These are phyloP conservation scores for Notiomystis cincta DNA, from an alignment of 2,113 vertebrate species.

Conservation along the genomic window DNA sequence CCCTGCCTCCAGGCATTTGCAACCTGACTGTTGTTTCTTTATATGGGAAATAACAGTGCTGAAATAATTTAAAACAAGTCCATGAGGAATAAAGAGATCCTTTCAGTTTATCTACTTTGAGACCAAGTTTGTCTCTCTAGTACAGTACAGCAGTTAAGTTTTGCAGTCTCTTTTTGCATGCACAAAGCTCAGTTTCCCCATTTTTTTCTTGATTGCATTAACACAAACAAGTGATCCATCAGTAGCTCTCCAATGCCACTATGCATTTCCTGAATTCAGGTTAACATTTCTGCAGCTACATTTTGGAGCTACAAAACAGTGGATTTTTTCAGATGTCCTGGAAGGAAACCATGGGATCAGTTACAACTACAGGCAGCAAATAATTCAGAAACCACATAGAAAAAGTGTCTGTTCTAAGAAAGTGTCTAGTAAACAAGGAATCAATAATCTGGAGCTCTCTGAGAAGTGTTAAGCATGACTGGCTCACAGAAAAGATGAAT, in stretches of 20 bases:
- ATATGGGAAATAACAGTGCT: neutral
- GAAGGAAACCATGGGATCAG: neutral
- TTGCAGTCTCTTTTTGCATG: neutral
- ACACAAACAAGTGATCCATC: neutral
- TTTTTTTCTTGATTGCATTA: neutral
- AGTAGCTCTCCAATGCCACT: neutral
- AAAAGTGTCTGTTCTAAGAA: neutral
- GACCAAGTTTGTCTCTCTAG: neutral
- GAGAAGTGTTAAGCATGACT: neutral
- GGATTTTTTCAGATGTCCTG: neutral
- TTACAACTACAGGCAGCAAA: neutral
- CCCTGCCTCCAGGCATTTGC: neutral
- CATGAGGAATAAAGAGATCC: neutral
- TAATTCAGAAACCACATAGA: neutral
- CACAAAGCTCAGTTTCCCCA: accelerated
- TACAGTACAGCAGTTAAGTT: neutral
- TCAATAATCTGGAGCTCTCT: neutral
- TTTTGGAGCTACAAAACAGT: neutral
- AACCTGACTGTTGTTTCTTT: neutral
- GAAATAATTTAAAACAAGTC: neutral
- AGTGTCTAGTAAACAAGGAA: neutral
- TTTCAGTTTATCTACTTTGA: neutral
- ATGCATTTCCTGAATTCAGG: neutral
- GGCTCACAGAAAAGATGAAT: neutral
- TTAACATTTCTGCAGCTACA: neutral